A percentile compares a stretch with the other conserved stretches of the same genome.
phyloP scores from a whole-genome alignment of 2,797 vertebrate genomes.

The Pseudochirops cupreus region DNA sequence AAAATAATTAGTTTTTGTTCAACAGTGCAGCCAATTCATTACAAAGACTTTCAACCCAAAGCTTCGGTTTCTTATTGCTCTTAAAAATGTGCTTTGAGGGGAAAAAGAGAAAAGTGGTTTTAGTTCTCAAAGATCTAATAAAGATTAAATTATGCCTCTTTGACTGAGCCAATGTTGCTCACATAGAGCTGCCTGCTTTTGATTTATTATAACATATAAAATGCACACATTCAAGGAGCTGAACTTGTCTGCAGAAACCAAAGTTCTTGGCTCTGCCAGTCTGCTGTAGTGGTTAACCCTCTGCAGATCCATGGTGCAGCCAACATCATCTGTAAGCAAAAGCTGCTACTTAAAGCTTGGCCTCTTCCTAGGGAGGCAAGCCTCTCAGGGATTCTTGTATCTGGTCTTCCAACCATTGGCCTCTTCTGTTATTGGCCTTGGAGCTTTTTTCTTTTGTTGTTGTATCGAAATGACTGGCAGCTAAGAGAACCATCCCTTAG shows the following conservation, averaged over 20 bases:
- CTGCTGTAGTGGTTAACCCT: background rate
- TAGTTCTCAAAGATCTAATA: slow-evolving; percentile 7
- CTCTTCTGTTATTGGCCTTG: background rate
- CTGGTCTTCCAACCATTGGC: background rate
- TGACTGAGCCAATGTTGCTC: background rate
- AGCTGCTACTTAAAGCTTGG: background rate
- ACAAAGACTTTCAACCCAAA: background rate
- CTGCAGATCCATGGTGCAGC: background rate
- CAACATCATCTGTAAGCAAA: background rate
- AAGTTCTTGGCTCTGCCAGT: slow-evolving; percentile 14
- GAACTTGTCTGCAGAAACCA: slow-evolving; percentile 4
- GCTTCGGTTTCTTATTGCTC: background rate
- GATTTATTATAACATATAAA: slow-evolving; percentile 46
- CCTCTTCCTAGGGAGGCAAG: background rate
- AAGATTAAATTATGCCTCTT: slow-evolving; percentile 46
- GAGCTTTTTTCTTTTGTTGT: background rate
- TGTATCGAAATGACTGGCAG: background rate
- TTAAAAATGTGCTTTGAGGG: slow-evolving; percentile 22
- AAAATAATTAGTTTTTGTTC: background rate
- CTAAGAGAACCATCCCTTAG: background rate
- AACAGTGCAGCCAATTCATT: slow-evolving; percentile 1
- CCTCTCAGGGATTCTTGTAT: background rate
- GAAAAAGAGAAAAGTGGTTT: background rate
- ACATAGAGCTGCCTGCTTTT: slow-evolving; percentile 12
- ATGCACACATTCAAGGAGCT: background rate